phyloP scores from a whole-genome alignment of 2,888 invertebrate species.

The Agrenia bidenticulata region DNA sequence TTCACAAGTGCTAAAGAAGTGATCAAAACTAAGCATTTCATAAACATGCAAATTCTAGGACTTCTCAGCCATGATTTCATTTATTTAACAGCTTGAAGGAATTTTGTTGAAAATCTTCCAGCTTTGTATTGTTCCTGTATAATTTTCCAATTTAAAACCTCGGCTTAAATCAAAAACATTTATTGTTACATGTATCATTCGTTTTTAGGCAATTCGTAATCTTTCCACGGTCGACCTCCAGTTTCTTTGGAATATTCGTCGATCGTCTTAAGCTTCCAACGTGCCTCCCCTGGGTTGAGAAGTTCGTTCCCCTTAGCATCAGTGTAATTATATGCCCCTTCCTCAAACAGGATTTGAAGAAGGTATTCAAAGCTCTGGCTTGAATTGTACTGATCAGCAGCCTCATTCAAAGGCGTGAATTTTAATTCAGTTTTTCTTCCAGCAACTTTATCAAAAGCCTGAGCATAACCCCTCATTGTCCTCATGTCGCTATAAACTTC shows the following conservation, averaged over 20 bases:
- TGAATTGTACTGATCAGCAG: slow-evolving; percentile 14
- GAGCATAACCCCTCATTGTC: slow-evolving; percentile 26
- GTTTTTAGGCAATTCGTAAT: slow-evolving; percentile 1
- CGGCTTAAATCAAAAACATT: too few species aligned
- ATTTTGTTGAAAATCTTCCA: too few species aligned
- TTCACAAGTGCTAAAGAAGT: too few species aligned
- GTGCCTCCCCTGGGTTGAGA: slow-evolving; percentile 23
- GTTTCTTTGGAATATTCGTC: slow-evolving; percentile 30
- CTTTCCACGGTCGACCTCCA: slow-evolving; percentile 24
- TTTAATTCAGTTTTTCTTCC: slow-evolving; percentile 17
- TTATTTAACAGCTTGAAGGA: too few species aligned
- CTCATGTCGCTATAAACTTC: slow-evolving; percentile 29
- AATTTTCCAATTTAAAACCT: too few species aligned
- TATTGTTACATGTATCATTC: background rate
- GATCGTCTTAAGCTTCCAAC: slow-evolving; percentile 30
- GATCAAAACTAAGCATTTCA: too few species aligned
- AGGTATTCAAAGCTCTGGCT: slow-evolving; percentile 20
- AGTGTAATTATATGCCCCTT: slow-evolving; percentile 22
- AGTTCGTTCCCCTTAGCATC: slow-evolving; percentile 23
- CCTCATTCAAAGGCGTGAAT: background rate
- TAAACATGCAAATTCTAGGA: too few species aligned
- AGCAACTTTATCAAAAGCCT: slow-evolving; percentile 19
- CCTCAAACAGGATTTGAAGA: slow-evolving; percentile 23
- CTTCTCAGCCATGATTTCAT: too few species aligned
- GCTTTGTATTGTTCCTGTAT: too few species aligned